phyloP scores from a whole-genome alignment of 2,888 invertebrate species.

The Erpobdella octoculata region DNA sequence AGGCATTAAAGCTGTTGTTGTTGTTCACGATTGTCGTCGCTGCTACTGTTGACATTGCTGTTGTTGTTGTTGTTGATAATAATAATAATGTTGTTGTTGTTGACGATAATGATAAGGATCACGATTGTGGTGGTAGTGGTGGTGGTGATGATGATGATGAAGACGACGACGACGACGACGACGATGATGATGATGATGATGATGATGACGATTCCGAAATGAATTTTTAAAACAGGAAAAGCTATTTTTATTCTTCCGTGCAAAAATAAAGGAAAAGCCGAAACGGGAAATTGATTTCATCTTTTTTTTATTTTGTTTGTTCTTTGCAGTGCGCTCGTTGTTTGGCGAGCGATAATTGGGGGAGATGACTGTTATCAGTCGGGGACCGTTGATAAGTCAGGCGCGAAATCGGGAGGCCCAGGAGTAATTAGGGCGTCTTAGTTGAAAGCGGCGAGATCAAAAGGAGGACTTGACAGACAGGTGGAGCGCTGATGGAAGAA shows the following conservation, averaged over 20 bases:
- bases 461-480: neutral
- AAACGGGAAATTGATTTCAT: too few relatives aligned
- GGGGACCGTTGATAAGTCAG: neutral
- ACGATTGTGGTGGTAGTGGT: neutral
- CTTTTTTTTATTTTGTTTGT: too few relatives aligned
- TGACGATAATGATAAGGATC: constrained; percentile 15
- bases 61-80: neutral
- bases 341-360: too few relatives aligned
- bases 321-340: too few relatives aligned
- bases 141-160: neutral
- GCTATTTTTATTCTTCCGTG: too few relatives aligned
- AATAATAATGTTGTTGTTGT: constrained; percentile 3
- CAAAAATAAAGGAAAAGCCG: too few relatives aligned
- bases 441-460: constrained; percentile 1
- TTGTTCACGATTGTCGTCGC: too few relatives aligned
- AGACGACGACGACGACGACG: neutral
- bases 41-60: neutral
- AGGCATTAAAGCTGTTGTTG: too few relatives aligned
- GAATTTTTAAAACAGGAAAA: too few relatives aligned
- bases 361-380: neutral
- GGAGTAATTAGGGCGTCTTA: neutral
- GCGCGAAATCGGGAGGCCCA: neutral
- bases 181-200: constrained; percentile 24
- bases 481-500: neutral
- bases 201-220: constrained; percentile 20